Conservation (phyloP, 2,888 invertebrate genomes). For the Eupsilia transversa region DNA sequence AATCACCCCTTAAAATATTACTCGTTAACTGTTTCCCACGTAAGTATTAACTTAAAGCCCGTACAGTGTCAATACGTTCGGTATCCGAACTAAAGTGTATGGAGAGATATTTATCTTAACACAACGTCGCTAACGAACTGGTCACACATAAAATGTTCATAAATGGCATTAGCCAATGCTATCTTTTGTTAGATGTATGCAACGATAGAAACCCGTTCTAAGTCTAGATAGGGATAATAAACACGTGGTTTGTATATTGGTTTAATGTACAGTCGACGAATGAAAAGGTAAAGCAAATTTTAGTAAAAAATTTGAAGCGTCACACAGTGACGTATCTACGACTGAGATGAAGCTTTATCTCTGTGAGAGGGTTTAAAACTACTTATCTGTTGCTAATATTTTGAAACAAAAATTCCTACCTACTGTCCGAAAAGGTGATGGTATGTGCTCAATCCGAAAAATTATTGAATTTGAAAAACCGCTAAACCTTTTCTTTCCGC, state of each 20-base stretch:
- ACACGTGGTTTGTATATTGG: constrained; percentile 57
- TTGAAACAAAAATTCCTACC: not conserved
- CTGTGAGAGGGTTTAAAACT: not conserved
- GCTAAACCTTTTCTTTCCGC: not conserved
- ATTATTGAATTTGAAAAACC: not conserved
- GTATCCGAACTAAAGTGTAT: constrained; percentile 64
- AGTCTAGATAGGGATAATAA: constrained; percentile 56
- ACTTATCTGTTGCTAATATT: not conserved
- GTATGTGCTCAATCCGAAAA: not conserved
- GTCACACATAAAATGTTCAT: constrained; percentile 71
- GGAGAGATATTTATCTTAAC: constrained; percentile 68
- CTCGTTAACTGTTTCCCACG: constrained; percentile 32
- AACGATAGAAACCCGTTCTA: constrained; percentile 63
- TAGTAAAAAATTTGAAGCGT: not conserved
- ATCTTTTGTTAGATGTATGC: constrained; percentile 71
- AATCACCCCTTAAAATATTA: constrained; percentile 13
- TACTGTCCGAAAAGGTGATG: not conserved
- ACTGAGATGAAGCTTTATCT: too few species aligned
- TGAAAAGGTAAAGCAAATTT: not conserved
- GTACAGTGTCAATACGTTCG: constrained; percentile 49
- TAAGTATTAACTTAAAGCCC: constrained; percentile 41
- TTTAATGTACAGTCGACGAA: constrained; percentile 7
- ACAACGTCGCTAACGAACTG: constrained; percentile 72
- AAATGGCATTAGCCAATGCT: constrained; percentile 69
- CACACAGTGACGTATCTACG: not conserved